These are phyloP conservation scores for Mormoops blainvillei DNA, from an alignment of 2,113 vertebrate genomes.

Conservation along the genomic window DNA sequence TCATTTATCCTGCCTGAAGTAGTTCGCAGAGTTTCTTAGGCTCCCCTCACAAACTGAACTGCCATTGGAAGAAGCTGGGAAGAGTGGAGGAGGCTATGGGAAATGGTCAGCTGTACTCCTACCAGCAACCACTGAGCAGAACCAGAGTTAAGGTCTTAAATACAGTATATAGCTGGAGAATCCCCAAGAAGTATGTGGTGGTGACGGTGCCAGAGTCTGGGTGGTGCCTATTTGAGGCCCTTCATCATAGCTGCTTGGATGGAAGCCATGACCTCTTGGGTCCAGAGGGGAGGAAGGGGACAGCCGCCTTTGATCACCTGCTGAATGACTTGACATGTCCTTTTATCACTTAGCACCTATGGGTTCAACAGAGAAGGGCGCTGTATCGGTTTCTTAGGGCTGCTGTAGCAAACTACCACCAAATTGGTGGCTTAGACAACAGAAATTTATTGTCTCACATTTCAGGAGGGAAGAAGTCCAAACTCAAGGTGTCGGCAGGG, in stretches of 20 bases:
- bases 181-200: not conserved
- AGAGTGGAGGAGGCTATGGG: not conserved
- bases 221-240: not conserved
- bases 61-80: not conserved
- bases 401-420: not conserved
- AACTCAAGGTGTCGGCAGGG: not conserved
- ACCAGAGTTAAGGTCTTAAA: not conserved
- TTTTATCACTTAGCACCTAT: not conserved
- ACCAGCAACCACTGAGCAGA: not conserved
- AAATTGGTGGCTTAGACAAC: not conserved
- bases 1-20: not conserved
- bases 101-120: not conserved
- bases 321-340: not conserved
- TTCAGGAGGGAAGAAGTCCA: not conserved
- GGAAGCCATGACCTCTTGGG: not conserved
- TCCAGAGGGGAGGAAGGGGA: not conserved
- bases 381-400: not conserved
- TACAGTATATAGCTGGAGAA: not conserved
- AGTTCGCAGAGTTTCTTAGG: not conserved
- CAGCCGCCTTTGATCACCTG: not conserved
- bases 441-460: not conserved
- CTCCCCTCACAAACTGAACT: not conserved
- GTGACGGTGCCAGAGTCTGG: not conserved
- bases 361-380: not conserved
- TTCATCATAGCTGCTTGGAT: not conserved